Evolutionary conservation across 2,113 vertebrate genomes (phyloP).

Genomic region (Synodontis membranacea): DNA sequence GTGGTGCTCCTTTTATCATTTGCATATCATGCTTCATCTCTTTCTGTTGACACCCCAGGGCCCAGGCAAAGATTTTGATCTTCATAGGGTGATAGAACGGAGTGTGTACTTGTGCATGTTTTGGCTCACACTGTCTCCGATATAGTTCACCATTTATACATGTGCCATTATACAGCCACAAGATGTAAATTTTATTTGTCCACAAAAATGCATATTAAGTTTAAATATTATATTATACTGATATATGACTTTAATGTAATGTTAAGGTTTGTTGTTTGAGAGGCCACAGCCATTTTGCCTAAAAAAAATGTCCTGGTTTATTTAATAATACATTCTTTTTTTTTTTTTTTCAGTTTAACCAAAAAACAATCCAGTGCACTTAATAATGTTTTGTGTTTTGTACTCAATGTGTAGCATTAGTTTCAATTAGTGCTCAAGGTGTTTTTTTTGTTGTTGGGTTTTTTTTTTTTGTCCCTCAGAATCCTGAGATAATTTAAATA

Average conservation of each 20-base stretch:
- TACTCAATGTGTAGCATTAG: neutral
- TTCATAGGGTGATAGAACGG: conserved; percentile 75
- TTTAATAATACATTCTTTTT: neutral
- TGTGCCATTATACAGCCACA: neutral
- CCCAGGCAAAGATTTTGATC: conserved; percentile 75
- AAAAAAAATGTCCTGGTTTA: neutral
- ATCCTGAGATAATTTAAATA: conserved; percentile 68
- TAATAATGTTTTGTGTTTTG: neutral
- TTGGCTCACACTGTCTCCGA: conserved; percentile 49
- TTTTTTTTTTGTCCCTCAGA: conserved; percentile 52
- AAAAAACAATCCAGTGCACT: neutral
- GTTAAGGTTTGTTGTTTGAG: neutral
- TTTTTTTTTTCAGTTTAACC: neutral
- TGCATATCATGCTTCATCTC: conserved; percentile 82
- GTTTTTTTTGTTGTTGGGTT: neutral
- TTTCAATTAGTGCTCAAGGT: conserved; percentile 6
- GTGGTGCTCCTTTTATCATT: conserved; percentile 67
- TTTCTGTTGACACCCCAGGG: conserved; percentile 79
- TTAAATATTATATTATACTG: neutral
- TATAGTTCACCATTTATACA: neutral
- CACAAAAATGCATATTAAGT: neutral
- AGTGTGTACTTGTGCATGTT: conserved; percentile 52
- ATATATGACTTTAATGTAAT: neutral
- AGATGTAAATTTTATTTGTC: neutral
- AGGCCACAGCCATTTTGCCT: neutral